Base-by-base conservation (phyloP, 1,140 invertebrate genomes). In the Anoplophora glabripennis region DNA sequence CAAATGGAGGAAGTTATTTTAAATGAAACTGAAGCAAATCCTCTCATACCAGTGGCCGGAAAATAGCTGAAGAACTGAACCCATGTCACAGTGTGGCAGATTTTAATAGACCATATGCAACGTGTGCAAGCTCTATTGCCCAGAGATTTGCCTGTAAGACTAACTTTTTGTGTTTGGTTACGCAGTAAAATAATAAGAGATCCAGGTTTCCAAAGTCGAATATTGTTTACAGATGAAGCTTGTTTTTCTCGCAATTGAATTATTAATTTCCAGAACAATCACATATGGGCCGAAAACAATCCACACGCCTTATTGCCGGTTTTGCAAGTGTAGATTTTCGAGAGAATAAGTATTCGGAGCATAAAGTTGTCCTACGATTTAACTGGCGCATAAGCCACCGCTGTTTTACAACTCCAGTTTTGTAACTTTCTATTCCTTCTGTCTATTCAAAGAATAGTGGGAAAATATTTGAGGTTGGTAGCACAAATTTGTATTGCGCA, bases 21-120 rank as follows among this genome's bases (percentile, higher is more conserved):
- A 14, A 46, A 46, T 46, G 44, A 46, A 46, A 46, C 14, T 46
- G 44, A 46, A 46, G 12, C 1, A 46, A 46, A 46, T 14, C 15
- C 10, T 46, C 3, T n/a, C 14, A 17, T n/a, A 46, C 21, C 12
- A 46, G 44, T 18, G 14, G 4, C 3, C 3, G 14, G 44, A 21
- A 28, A 28, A 28, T 28, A 28, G 21, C 21, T 2, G 3, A 28
- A 5, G 5, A 28, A 3, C 21, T 28, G 21, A 28, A 28, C 21
- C 21, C 21, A 28, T 28, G 21, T 28, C 2, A 28, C 21, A 28
- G 21, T 28, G 5, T 28, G 21, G 5, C 21, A 28, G 5, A 51
- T 61, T 51, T 52, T 61, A 40, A 48, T n/a, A 49, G 46, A 61
- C n/a, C 59, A 61, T 36, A 4, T 57, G 18, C 54, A 57, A 57